A percentile compares a stretch with the other conserved stretches of the same genome.
Conservation (phyloP, 2,113 vertebrate genomes). For the Canis aureus region DNA sequence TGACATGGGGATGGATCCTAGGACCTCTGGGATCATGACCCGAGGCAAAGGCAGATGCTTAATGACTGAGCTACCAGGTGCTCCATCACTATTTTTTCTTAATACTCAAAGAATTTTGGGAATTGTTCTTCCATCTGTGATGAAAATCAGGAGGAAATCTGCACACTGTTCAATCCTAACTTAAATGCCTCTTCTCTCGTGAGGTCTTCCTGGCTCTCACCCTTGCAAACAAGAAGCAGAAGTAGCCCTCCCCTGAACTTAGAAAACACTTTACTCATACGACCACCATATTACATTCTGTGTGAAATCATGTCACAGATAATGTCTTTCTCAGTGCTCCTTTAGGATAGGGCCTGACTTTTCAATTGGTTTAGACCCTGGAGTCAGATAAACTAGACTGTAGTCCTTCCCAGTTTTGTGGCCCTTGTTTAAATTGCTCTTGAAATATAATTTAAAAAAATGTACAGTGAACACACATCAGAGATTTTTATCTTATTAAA, state of each 20-base stretch:
- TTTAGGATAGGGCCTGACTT: not conserved
- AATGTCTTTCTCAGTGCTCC: not conserved
- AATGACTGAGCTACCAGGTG: no score
- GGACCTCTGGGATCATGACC: no score
- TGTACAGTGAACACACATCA: not conserved
- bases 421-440: not conserved
- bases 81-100: not conserved
- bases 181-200: not conserved
- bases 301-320: accelerated
- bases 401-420: not conserved
- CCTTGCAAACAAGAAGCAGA: not conserved
- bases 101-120: not conserved
- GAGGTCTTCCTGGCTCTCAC: not conserved
- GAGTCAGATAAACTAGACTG: not conserved
- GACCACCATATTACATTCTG: accelerated
- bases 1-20: no score
- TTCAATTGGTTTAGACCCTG: not conserved
- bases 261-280: not conserved
- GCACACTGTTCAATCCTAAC: not conserved
- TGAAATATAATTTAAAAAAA: not conserved
- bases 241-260: not conserved
- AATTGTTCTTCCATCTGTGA: not conserved
- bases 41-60: no score
- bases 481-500: not conserved
- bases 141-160: not conserved